Base-by-base conservation (phyloP, 2,113 vertebrate genomes). In the Tichodroma muraria region DNA sequence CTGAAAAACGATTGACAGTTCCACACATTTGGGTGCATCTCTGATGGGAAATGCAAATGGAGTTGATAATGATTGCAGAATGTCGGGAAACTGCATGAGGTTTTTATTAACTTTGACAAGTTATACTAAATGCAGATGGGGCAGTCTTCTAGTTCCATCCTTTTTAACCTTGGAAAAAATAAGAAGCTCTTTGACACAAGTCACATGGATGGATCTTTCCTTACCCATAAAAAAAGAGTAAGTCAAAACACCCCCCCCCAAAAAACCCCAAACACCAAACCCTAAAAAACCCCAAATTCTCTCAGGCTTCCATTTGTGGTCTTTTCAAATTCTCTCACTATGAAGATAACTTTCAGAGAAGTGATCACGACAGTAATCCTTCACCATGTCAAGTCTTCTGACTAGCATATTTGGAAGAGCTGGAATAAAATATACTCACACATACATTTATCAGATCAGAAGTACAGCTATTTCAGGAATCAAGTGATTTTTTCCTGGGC, bases 31-130 rank as follows among this genome's bases (percentile, higher is more conserved):
- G 65, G 66, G 59, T 80, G 56, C 75, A 92, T 83, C 80, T 93
- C 90, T 94, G 53, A 93, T 77, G 78, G 86, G 94, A 95, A 96
- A 95, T 94, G 93, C 65, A 96, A 93, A 96, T 97, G 25, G 27
- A 83, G 44, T 70, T 89, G 56, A 85, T 95, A 94, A 93, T 72
- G 61, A 86, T 47, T 93, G 42, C 71, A 79, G 63, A 83, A 91
- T 91, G 70, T 80, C 14, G 13, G 83, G 70, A 96, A 97, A 84
- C 30, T 52, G 42, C 45, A 45, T 35, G 59, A 81, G 35, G n/a
- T 11, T 68, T 90, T 89, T 93, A 85, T 82, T 93, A 87, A 87
- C 54, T 87, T 84, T 69, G 54, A 35, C 57, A 92, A 85, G 38
- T 63, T 76, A 61, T 61, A 24, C 37, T 65, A 8, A 15, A 44